Percentiles rank a stretch among this genome's conserved stretches.
Conservation (phyloP, 2,888 invertebrate species). For the Drosophila seclusa region DNA sequence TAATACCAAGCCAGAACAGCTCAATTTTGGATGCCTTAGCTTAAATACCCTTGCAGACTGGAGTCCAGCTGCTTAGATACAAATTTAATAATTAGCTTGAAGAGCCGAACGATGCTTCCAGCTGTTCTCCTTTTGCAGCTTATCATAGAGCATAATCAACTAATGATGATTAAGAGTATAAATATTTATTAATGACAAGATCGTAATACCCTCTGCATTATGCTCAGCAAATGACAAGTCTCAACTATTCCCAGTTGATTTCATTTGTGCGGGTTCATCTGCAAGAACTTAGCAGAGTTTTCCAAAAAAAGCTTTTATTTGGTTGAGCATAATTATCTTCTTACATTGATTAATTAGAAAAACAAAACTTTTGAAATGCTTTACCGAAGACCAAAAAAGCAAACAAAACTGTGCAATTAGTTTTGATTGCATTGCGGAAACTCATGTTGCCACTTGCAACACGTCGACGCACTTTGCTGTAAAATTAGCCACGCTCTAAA, state of each 20-base stretch:
- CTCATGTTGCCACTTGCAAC: slow-evolving; percentile 47
- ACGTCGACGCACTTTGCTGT: slow-evolving; percentile 39
- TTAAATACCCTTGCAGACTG: background rate
- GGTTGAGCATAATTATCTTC: slow-evolving; percentile 19
- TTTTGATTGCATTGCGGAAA: slow-evolving; percentile 47
- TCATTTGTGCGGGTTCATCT: slow-evolving; percentile 45
- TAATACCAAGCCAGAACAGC: slow-evolving; percentile 13
- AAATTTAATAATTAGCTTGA: background rate
- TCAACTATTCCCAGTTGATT: slow-evolving; percentile 68
- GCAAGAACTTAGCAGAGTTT: slow-evolving; percentile 41
- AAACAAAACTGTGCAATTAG: slow-evolving; percentile 44
- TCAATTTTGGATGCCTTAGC: background rate
- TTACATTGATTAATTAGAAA: slow-evolving; percentile 56
- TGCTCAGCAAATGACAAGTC: slow-evolving; percentile 50
- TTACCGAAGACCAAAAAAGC: background rate
- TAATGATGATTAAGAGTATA: background rate
- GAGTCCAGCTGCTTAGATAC: background rate
- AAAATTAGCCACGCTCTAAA: slow-evolving; percentile 72
- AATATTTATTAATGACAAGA: background rate
- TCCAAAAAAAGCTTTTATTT: slow-evolving; percentile 12
- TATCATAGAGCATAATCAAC: background rate
- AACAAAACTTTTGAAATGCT: slow-evolving; percentile 1
- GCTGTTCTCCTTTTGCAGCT: background rate
- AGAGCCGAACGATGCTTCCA: background rate
- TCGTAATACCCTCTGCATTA: background rate